Conservation (phyloP, 37 sponge, comb jelly and placozoan genomes). For the Eunapius fragilis region DNA sequence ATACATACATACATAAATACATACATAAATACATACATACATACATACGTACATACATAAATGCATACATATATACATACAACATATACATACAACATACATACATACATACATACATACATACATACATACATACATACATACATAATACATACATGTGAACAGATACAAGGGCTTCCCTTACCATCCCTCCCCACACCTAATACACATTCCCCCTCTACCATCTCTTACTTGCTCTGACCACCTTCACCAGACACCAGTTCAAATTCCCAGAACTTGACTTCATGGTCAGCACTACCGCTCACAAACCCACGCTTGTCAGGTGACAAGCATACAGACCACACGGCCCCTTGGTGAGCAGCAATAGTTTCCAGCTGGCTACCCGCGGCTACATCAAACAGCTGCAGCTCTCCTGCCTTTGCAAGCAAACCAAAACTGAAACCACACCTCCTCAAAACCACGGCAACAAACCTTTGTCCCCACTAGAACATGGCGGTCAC, state of each 20-base stretch:
- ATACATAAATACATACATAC: neutral
- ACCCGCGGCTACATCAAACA: constrained; percentile 79
- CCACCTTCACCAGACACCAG: constrained; percentile 47
- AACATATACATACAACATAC: no score
- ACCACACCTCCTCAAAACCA: neutral
- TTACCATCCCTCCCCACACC: no score
- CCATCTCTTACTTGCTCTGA: constrained; percentile 22
- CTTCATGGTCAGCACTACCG: constrained; percentile 87
- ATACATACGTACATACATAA: neutral
- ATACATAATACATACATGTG: no score
- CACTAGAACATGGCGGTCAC: constrained; percentile 80
- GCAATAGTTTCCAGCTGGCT: constrained; percentile 55
- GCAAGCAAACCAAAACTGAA: neutral
- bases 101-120: no score
- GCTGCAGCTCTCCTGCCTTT: constrained; percentile 79
- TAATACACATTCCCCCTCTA: no score
- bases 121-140: no score
- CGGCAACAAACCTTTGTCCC: constrained; percentile 82
- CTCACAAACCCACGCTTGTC: constrained; percentile 84
- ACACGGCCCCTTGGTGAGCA: constrained; percentile 80
- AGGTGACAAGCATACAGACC: constrained; percentile 77
- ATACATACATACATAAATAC: neutral
- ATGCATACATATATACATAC: no score
- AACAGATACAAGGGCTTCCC: no score
- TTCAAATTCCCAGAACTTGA: constrained; percentile 97